Conservation (phyloP, 2,888 invertebrate genomes). For the Cryptocephalus primarius region DNA sequence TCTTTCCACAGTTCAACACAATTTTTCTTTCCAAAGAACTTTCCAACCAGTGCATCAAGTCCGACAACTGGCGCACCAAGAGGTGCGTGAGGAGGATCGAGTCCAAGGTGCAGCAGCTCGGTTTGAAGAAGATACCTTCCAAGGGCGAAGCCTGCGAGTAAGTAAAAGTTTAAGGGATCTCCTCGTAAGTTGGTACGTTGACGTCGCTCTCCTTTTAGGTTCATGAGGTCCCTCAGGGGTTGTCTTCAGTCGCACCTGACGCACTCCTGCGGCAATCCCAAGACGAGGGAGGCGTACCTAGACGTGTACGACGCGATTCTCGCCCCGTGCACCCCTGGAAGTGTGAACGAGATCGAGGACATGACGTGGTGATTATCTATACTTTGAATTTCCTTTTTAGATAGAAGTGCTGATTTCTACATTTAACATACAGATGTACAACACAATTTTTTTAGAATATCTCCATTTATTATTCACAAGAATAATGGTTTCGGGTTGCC, state of each 20-base stretch:
- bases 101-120: slow-evolving; percentile 9
- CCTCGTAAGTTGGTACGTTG: too few species aligned
- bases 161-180: too few species aligned
- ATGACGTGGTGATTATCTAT: too few species aligned
- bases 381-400: too few species aligned
- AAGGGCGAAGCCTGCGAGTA: slow-evolving; percentile 11
- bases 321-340: too few species aligned
- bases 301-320: slow-evolving; percentile 6
- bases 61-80: slow-evolving; percentile 4
- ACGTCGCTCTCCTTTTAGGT: slow-evolving; percentile 7
- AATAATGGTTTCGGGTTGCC: too few species aligned
- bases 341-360: slow-evolving; percentile 5
- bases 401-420: too few species aligned
- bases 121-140: slow-evolving; percentile 3
- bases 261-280: slow-evolving; percentile 8
- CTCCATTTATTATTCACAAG: too few species aligned
- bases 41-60: slow-evolving; percentile 16
- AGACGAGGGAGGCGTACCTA: slow-evolving; percentile 14
- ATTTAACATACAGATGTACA: too few species aligned
- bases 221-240: slow-evolving; percentile 7
- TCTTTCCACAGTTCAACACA: too few species aligned
- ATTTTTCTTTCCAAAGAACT: slow-evolving; percentile 15
- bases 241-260: slow-evolving; percentile 13
- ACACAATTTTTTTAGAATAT: too few species aligned
- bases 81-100: slow-evolving; percentile 8